phyloP scores from a whole-genome alignment of 2,888 invertebrate genomes.

The Pyrgus malvae region DNA sequence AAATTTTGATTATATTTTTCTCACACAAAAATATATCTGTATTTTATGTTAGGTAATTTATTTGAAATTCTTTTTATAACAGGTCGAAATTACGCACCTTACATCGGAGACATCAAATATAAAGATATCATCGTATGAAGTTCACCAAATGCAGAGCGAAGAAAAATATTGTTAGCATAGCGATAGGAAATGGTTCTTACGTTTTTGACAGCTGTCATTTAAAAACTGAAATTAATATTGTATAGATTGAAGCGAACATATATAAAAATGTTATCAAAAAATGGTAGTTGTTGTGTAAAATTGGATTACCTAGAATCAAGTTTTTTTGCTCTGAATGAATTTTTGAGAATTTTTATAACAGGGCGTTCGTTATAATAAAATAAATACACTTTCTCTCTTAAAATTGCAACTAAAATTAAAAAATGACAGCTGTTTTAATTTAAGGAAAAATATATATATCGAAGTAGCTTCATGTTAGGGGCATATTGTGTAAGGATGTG shows the following conservation, averaged over 20 bases:
- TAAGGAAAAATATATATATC: background rate
- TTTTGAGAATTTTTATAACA: too few relatives aligned
- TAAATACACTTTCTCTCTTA: too few relatives aligned
- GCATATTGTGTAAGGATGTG: too few relatives aligned
- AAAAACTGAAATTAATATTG: too few relatives aligned
- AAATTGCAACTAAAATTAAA: background rate
- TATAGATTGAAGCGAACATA: too few relatives aligned
- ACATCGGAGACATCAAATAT: conserved; percentile 65
- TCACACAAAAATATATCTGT: background rate
- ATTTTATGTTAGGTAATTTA: conserved; percentile 4
- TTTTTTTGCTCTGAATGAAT: too few relatives aligned
- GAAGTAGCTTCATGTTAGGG: too few relatives aligned
- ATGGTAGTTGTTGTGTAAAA: too few relatives aligned
- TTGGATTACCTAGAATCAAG: too few relatives aligned
- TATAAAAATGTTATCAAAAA: too few relatives aligned
- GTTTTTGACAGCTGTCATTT: conserved; percentile 13
- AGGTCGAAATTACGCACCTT: conserved; percentile 69
- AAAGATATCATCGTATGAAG: conserved; percentile 64
- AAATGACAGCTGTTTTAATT: conserved; percentile 1
- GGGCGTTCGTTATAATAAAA: too few relatives aligned
- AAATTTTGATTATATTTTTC: too few relatives aligned
- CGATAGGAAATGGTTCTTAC: background rate
- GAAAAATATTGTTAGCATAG: conserved; percentile 24
- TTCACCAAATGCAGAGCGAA: conserved; percentile 46
- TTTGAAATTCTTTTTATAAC: conserved; percentile 34